Conservation (phyloP, 2,888 invertebrate genomes). For the Chalcosyrphus nemorum region DNA sequence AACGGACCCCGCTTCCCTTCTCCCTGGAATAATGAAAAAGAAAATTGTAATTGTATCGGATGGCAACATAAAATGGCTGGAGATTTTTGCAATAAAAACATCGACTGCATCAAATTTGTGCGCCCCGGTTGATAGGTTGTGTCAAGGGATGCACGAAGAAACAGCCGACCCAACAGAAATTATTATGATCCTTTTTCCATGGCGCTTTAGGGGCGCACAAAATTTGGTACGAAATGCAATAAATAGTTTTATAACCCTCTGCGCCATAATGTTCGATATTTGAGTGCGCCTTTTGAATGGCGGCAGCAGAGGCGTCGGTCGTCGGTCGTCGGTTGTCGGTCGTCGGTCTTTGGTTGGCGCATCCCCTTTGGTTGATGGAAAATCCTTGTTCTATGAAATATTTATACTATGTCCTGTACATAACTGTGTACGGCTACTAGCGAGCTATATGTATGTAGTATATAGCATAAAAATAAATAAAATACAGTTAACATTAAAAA, state of each 20-base stretch:
- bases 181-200: slow-evolving; percentile 33
- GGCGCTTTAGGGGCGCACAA: slow-evolving; percentile 38
- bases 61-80: slow-evolving; percentile 64
- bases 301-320: background rate
- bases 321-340: no score
- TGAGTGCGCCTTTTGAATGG: slow-evolving; percentile 59
- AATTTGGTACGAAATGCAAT: slow-evolving; percentile 60
- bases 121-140: slow-evolving; percentile 32
- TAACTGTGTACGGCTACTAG: slow-evolving; percentile 6
- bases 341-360: background rate
- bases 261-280: slow-evolving; percentile 66
- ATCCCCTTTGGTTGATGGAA: slow-evolving; percentile 29
- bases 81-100: slow-evolving; percentile 65
- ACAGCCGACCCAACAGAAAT: slow-evolving; percentile 46
- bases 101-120: slow-evolving; percentile 29
- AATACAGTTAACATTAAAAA: slow-evolving; percentile 58
- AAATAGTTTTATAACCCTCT: slow-evolving; percentile 60
- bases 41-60: slow-evolving; percentile 64
- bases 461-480: slow-evolving; percentile 48
- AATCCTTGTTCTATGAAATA: slow-evolving; percentile 75
- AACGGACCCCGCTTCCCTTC: background rate
- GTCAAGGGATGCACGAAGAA: slow-evolving; percentile 38
- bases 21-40: slow-evolving; percentile 23
- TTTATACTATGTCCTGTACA: slow-evolving; percentile 68
- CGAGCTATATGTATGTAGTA: no score